These are phyloP conservation scores for Rynchops niger DNA, from an alignment of 2,113 vertebrate genomes.

Conservation along the genomic window DNA sequence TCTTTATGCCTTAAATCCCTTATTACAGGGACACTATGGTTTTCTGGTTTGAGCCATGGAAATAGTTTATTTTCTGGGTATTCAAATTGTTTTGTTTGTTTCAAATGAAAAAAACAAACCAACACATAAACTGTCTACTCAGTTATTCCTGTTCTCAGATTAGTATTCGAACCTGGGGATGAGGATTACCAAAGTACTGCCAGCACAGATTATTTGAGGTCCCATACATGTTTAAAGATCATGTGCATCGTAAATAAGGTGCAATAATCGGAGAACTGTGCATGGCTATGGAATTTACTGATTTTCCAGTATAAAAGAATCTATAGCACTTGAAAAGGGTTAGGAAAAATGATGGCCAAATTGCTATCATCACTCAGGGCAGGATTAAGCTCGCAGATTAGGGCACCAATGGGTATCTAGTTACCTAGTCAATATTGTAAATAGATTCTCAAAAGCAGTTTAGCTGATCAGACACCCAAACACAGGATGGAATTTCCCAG, in stretches of 20 bases:
- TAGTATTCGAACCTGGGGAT: not conserved
- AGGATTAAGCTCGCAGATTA: not conserved
- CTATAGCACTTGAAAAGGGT: not conserved
- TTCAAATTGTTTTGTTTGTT: not conserved
- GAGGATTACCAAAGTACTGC: not conserved
- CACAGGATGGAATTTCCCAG: not conserved
- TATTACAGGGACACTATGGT: not conserved
- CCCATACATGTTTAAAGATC: rapidly evolving
- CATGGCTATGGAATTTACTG: not conserved
- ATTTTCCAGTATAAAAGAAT: not conserved
- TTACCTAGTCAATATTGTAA: not conserved
- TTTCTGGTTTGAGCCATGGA: not conserved
- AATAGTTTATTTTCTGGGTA: not conserved
- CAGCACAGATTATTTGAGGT: not conserved
- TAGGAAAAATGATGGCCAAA: not conserved
- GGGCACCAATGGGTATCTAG: not conserved
- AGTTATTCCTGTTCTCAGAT: not conserved
- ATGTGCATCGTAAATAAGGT: not conserved
- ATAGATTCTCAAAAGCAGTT: not conserved
- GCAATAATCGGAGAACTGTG: not conserved
- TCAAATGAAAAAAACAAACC: not conserved
- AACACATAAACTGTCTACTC: not conserved
- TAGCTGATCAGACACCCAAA: not conserved
- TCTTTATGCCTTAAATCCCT: not conserved
- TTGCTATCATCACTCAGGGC: not conserved